Base-by-base conservation (phyloP, 2,888 invertebrate species). In the Dione juno region DNA sequence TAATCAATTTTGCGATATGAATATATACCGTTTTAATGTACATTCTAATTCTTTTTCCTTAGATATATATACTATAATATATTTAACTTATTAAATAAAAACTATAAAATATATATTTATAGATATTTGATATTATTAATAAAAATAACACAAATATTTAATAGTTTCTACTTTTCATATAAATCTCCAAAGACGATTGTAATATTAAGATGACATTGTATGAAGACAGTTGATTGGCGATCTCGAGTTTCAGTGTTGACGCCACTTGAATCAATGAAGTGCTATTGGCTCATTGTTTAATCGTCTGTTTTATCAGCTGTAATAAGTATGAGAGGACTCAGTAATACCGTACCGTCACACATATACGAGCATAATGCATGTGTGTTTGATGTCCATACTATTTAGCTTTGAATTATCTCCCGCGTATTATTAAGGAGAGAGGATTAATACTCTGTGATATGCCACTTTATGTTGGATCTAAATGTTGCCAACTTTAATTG, bases 211-310 rank as follows among this genome's bases (percentile, higher is more conserved):
- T 54, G 64, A 59, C 43, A 45, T 66, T 67, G 48, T 64, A 61
- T 52, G n/a, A 52, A 73, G 66, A 77, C 79, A 75, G 79, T 81
- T 87, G 87, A 91, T 91, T 90, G 87, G 87, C 77, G 79, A 80
- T 87, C 86, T 91, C 84, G 80, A 81, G 87, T 90, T 90, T 83
- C 88, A 81, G 75, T 79, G 83, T 84, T 84, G 84, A 84, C 84
- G 86, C 88, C 88, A 90, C 87, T 89, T 89, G 88, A 86, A 88
- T 89, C 90, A 91, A 89, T 89, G 89, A 85, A 85, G 87, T 86
- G 87, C 86, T 80, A 88, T 89, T 90, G 88, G 88, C 81, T 88
- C 86, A 87, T 88, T 90, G 88, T 88, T 88, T 90, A 89, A 91
- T 90, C 88, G 86, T 84, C 78, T 89, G 87, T 89, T 90, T 88